Base-by-base conservation (phyloP, 2,797 vertebrate species). In the Margarornis squamiger region DNA sequence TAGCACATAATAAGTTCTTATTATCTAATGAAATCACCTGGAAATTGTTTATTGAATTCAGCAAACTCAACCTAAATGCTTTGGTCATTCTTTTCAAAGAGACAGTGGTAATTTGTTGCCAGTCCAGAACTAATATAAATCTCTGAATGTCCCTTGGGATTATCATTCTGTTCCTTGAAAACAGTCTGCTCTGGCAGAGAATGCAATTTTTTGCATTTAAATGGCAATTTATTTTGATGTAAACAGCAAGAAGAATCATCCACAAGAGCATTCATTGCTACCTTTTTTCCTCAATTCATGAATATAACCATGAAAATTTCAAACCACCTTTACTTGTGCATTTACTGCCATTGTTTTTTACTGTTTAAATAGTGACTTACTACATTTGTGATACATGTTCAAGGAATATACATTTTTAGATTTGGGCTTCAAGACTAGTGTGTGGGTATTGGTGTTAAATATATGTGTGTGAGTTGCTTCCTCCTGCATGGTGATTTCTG, bases 41-140 rank as follows among this genome's bases (percentile, higher is more conserved):
- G 59, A 95, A 96, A 88, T 95, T 93, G 61, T 91, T 97, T 92
- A 93, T 92, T 90, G n/a, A 96, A 96, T 92, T 89, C 34, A 72
- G 5, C 68, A 91, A 46, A 82, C 86, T 95, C 79, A 34, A 49
- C 15, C 88, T 84, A 92, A 95, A 78, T 39, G 39, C 36, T 92
- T 72, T 87, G 51, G 26, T 83, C 92, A 88, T 92, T 41, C 34
- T 91, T 96, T 96, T 94, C 36, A 82, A 80, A 83, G 62, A 77
- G 20, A 78, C 75, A 84, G 4, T 66, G 20, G 41, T 90, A 95
- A 93, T 88, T 83, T 93, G 45, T 66, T 95, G 61, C 85, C 52
- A 62, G 70, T 57, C 32, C 63, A 75, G 36, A 36, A 95, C 83
- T 94, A 93, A 84, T 83, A 71, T 30, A 79, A 39, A 85, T 90